Percentiles rank a stretch among this genome's conserved stretches.
Conservation (phyloP, 2,888 invertebrate genomes). For the Branchipolynoe longqiensis region DNA sequence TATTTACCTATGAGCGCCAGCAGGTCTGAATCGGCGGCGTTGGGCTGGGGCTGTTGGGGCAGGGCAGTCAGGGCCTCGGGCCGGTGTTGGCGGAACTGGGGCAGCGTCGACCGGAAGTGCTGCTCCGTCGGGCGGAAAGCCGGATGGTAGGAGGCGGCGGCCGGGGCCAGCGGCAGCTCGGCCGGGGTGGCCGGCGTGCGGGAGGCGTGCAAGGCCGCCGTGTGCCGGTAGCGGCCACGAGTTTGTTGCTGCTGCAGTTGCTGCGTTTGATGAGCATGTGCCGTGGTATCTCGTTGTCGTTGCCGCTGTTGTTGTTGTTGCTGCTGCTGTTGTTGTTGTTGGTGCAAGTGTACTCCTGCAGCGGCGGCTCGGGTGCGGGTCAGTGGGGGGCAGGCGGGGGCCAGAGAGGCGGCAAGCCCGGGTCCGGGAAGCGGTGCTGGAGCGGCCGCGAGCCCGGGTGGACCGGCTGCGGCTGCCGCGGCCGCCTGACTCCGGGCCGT, state of each 20-base stretch:
- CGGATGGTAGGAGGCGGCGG: conserved; percentile 32
- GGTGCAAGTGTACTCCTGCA: neutral
- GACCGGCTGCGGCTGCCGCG: conserved; percentile 11
- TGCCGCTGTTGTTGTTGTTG: neutral
- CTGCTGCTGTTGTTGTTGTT: neutral
- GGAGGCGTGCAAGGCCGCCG: neutral
- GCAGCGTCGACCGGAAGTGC: neutral
- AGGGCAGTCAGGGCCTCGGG: neutral
- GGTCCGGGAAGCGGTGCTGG: too few species aligned
- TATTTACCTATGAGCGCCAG: conserved; percentile 48
- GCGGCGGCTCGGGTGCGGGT: neutral
- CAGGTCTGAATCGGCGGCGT: neutral
- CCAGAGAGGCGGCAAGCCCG: neutral
- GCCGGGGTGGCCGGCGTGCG: conserved; percentile 26
- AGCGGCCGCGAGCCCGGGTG: neutral
- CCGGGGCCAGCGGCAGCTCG: conserved; percentile 21
- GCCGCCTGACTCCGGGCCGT: neutral
- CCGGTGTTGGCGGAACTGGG: neutral
- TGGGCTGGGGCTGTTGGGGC: too few species aligned
- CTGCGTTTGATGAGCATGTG: neutral
- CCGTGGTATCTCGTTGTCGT: neutral
- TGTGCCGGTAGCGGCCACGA: neutral
- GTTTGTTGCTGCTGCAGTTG: neutral
- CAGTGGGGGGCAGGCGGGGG: neutral
- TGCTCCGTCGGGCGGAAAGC: conserved; percentile 42